Evolutionary conservation across 2,113 vertebrate genomes (phyloP), one percentile per base, ranked within the genome.

Genomic region (Labrus mixtus): DNA sequence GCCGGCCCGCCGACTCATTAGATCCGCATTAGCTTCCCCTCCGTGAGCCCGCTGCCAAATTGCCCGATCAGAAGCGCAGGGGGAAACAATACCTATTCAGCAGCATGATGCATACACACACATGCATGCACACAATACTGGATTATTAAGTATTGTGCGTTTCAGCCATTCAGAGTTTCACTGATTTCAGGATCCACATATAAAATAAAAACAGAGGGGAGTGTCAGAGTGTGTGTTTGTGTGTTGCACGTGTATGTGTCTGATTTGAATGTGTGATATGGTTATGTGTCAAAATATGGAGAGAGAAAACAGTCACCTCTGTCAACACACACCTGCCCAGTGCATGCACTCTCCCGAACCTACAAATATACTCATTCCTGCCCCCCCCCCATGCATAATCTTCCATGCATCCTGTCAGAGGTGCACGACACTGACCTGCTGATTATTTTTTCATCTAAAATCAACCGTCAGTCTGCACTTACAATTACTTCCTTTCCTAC

Each of bases 211-310:
- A 37, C 17, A 54, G 60, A 59, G 50, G 48, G 66, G 41, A 48
- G 70, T 48, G 56, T 64, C 46, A 20, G 56, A 17, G 67, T 56
- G 77, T 55, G 48, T 80, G 59, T 78, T 59, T 76, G 51, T 83
- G 78, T 76, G 71, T 72, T 70, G 71, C 73, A 83, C 68, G 43
- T 51, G 25, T 72, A 65, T 69, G 84, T 84, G 75, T 78, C 54
- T 81, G 66, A 79, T 86, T 86, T 79, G 77, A 86, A 87, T 73
- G 81, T 83, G 79, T 72, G 87, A 87, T 78, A 60, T 65, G 62
- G 67, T 75, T 78, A 85, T 54, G 87, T 91, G 92, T 80, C 55
- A 92, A 92, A 87, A 91, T 89, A 92, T 93, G 91, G 82, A 90
- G 89, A 83, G 92, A 87, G 89, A 92, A 91, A 93, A 87, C 75